Base-by-base conservation (phyloP, 1,140 invertebrate species). In the Drosophila ogumai region DNA sequence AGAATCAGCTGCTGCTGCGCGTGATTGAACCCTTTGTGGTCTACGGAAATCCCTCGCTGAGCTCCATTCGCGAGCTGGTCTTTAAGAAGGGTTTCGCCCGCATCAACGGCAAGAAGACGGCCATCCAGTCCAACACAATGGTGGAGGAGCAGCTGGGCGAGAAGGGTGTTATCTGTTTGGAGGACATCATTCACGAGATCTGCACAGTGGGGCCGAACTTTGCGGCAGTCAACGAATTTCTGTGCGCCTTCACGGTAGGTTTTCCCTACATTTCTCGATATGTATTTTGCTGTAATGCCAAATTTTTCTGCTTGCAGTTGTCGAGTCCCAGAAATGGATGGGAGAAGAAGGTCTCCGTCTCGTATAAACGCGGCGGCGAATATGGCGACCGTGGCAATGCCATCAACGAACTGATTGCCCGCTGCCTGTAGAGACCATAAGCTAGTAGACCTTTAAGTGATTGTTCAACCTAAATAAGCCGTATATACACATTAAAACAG, bases 111-210 rank as follows among this genome's bases (percentile, higher is more conserved):
- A 92, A 91, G 31, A 92, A 93, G 55, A 90, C 82, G 4, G 71
- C 91, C 9, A 93, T 93, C 40, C 88, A 91, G 79, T 93, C 91
- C 3, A 91, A 91, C 68, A 86, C 81, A 31, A 75, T 92, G 79
- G 81, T 93, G 8, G 91, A 91, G 63, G 81, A 92, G 58, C 76
- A 90, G 4, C 58, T 92, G 44, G 91, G 92, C 3, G 81, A 92
- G 1, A 79, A 90, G 43, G 92, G 91, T 36, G 73, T 92, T 6
- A 92, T 92, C 56, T 92, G 92, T 49, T 61, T 92, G 65, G 92
- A 93, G 61, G 92, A 93, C 59, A 91, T 93, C n/a, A 91, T 93
- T 7, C 92, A 93, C 55, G 92, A 92, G 63, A 86, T 93, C 36
- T 91, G 73, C n/a, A 92, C 92, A 17, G 92, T 93, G 19, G 91